Evolutionary conservation across 2,888 invertebrate species (phyloP), one percentile per base, ranked within the genome.

Genomic region (Erannis defoliaria): DNA sequence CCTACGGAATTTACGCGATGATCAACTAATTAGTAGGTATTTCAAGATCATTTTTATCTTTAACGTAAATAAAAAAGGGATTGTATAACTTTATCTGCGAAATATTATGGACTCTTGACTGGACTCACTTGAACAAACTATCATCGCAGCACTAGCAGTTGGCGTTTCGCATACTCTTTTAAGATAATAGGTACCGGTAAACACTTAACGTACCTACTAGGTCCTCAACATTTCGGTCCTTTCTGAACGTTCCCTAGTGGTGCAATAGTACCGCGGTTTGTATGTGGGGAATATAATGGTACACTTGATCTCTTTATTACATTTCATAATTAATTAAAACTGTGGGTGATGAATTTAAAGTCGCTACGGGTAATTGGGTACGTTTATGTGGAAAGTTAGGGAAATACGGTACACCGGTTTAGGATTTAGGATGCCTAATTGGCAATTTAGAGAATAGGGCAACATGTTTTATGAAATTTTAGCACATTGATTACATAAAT

Each of bases 281-380:
- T 62, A 29, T 56, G 60, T 33, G 53, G 55, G 77, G 69, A 71
- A 78, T 81, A 79, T 81, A 81, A 85, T 83, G 80, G 82, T 76
- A 74, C 71, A 78, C 77, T 75, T 80, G 77, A 79, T 78, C 79
- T 80, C 78, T 80, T 77, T 80, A 76, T 83, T 81, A 78, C 76
- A 46, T 71, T 77, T 73, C 76, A 76, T 84, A 80, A 86, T 82
- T 82, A 83, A 83, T 82, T 80, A 80, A 73, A 78, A 74, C 72
- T 63, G 67, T 72, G 64, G 66, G 67, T 69, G 72, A 71, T 71
- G 71, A 71, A 71, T 71, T 71, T 66, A 68, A 67, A 68, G 55
- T 50, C 64, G 57, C 62, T 67, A 61, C 62, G 66, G 64, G 53
- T 68, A 71, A 71, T 68, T 71, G 68, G 67, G 60, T 64, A 68